A percentile compares a stretch with the other conserved stretches of the same genome.
These are phyloP conservation scores for Suncus etruscus DNA, from an alignment of 2,113 vertebrate species.

Conservation along the genomic window DNA sequence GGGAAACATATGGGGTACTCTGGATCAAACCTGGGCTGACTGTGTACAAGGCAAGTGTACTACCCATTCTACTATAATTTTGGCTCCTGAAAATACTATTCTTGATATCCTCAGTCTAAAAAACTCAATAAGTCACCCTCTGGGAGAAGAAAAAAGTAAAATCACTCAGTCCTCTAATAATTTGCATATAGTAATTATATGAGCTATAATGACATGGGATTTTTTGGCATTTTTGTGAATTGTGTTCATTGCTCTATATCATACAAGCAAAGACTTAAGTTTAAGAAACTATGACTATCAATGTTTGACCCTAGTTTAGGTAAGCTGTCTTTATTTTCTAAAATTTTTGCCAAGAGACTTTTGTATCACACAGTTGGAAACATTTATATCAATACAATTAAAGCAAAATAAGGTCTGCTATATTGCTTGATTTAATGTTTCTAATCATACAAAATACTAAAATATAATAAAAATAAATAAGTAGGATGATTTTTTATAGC, in stretches of 20 bases:
- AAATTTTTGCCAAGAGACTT: conserved; percentile 3
- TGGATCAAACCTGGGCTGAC: no score
- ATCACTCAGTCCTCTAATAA: neutral
- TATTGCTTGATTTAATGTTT: conserved; percentile 14
- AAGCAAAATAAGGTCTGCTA: conserved; percentile 50
- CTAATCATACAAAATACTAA: conserved; percentile 34
- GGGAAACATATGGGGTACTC: no score
- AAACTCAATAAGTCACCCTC: conserved; percentile 16
- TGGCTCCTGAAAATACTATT: no score
- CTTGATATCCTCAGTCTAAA: neutral
- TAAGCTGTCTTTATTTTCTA: conserved; percentile 21
- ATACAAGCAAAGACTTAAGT: conserved; percentile 53
- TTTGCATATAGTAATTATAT: conserved; percentile 1
- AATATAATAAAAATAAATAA: neutral
- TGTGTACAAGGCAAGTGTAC: no score
- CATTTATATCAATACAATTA: conserved; percentile 49
- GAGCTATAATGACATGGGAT: conserved; percentile 16
- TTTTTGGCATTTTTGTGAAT: conserved; percentile 27
- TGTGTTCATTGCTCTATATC: neutral
- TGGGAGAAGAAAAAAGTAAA: conserved; percentile 39
- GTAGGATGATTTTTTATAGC: conserved; percentile 31
- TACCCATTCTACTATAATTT: no score
- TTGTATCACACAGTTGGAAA: conserved; percentile 31
- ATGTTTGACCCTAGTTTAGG: neutral
- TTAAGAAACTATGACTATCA: conserved; percentile 27